Conservation (phyloP, 2,797 vertebrate genomes). For the Cossypha dichroa region DNA sequence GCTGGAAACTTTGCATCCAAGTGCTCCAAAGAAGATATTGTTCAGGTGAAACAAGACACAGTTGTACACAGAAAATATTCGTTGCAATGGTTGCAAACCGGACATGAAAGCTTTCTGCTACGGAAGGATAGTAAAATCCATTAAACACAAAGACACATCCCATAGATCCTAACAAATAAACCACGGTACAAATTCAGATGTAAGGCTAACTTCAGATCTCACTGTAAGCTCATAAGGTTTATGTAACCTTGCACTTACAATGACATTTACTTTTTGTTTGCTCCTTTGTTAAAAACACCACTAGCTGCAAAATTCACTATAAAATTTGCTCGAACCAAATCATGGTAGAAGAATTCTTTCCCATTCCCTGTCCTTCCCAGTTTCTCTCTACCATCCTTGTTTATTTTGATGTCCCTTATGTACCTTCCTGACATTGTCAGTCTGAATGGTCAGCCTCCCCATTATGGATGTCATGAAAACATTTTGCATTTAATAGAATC, state of each 20-base stretch:
- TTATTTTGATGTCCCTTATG: not conserved
- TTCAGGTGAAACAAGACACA: not conserved
- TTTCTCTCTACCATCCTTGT: not conserved
- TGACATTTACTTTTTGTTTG: not conserved
- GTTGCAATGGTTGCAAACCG: not conserved
- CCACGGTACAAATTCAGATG: not conserved
- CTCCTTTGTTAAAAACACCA: not conserved
- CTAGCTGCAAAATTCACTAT: not conserved
- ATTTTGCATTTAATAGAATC: not conserved
- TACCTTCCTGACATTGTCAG: accelerated
- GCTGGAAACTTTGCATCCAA: not conserved
- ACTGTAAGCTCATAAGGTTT: not conserved
- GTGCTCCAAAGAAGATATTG: not conserved
- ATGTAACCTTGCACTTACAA: not conserved
- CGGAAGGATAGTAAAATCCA: not conserved
- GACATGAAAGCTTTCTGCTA: not conserved
- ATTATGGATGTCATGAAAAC: not conserved
- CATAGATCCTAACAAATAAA: not conserved
- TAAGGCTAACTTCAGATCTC: not conserved
- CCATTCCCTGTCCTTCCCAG: not conserved
- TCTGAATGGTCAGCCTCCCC: not conserved
- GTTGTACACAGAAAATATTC: not conserved
- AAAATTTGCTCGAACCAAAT: not conserved
- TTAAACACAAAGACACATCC: not conserved
- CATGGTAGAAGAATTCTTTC: not conserved